Conservation (phyloP, 2,888 invertebrate species). For the Yponomeuta malinellus region DNA sequence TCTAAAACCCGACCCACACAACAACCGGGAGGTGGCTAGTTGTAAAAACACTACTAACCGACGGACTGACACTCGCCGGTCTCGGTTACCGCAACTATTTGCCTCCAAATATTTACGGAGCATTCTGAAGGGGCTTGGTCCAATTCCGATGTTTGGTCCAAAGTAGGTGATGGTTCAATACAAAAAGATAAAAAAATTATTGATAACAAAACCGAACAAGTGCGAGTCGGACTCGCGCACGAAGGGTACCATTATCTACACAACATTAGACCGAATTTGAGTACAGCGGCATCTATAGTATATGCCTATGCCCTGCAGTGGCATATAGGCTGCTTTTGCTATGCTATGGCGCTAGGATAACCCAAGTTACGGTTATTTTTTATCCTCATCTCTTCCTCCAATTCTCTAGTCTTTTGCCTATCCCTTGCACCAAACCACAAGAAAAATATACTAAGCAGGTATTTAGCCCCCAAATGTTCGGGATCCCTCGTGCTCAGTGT, state of each 20-base stretch:
- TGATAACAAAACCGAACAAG: too few relatives aligned
- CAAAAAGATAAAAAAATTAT: too few relatives aligned
- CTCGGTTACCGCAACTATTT: neutral
- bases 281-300: too few relatives aligned
- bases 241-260: too few relatives aligned
- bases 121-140: neutral
- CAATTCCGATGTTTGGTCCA: neutral
- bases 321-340: too few relatives aligned
- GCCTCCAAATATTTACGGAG: neutral
- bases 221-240: too few relatives aligned
- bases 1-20: neutral
- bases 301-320: too few relatives aligned
- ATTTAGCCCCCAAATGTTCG: neutral
- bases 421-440: neutral
- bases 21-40: neutral
- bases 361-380: too few relatives aligned
- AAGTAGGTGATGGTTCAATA: too few relatives aligned
- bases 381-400: too few relatives aligned
- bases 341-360: too few relatives aligned
- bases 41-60: neutral
- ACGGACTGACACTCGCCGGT: neutral
- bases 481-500: neutral
- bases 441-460: neutral
- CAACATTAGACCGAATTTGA: too few relatives aligned
- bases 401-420: neutral